These are phyloP conservation scores for Scalopus aquaticus DNA, from an alignment of 2,113 vertebrate species.

Conservation along the genomic window DNA sequence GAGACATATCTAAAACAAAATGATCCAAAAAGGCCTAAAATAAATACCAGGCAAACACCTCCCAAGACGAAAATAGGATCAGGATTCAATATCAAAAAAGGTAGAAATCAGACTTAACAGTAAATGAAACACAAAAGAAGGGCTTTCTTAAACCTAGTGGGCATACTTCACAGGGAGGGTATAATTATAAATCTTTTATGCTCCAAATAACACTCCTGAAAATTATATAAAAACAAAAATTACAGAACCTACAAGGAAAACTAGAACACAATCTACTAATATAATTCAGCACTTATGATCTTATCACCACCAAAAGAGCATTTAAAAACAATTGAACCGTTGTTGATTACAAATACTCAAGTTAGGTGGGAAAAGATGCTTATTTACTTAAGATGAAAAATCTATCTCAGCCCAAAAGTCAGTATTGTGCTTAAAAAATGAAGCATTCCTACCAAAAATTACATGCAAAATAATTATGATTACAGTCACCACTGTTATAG, in stretches of 20 bases:
- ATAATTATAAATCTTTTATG: conserved; percentile 33
- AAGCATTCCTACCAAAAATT: conserved; percentile 9
- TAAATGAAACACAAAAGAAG: neutral
- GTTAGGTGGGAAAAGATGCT: conserved; percentile 1
- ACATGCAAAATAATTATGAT: neutral
- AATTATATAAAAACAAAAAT: conserved; percentile 8
- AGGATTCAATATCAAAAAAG: conserved; percentile 43
- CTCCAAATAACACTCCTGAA: neutral
- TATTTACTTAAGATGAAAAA: neutral
- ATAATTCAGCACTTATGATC: neutral
- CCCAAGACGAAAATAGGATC: neutral
- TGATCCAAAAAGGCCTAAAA: neutral
- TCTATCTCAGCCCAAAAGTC: neutral
- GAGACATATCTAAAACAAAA: neutral
- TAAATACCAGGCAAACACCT: neutral
- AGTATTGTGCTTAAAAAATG: neutral
- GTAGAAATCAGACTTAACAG: neutral
- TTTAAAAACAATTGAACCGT: neutral
- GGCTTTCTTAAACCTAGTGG: conserved; percentile 17
- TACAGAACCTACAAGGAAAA: neutral
- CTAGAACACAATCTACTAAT: conserved; percentile 8
- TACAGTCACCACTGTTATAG: neutral
- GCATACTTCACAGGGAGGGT: neutral
- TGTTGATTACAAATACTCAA: conserved; percentile 26
- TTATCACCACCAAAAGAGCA: neutral